Evolutionary conservation across 2,113 vertebrate species (phyloP).

Genomic region (Pheucticus melanocephalus): DNA sequence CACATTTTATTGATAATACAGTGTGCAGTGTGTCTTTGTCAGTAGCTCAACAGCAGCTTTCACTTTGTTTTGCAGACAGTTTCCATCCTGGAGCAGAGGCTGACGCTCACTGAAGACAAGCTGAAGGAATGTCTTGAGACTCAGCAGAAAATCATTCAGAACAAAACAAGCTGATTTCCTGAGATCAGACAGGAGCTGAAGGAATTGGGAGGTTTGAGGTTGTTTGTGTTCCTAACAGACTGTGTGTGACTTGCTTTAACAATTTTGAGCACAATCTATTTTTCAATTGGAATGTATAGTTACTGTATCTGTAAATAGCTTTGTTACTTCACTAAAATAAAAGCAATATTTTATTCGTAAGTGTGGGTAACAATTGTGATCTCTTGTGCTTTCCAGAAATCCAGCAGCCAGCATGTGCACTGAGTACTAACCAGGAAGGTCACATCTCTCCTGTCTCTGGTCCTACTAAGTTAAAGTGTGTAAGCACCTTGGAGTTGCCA

Average conservation of each 20-base stretch:
- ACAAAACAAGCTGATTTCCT: constrained; percentile 56
- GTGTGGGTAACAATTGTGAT: neutral
- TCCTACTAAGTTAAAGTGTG: neutral
- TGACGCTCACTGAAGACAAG: constrained; percentile 93
- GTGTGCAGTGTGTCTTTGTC: neutral
- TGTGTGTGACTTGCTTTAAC: constrained; percentile 15
- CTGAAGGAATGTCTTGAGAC: constrained; percentile 92
- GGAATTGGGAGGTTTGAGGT: neutral
- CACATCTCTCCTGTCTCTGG: neutral
- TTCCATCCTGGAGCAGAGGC: constrained; percentile 86
- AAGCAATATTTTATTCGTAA: constrained; percentile 48
- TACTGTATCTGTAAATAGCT: constrained; percentile 53
- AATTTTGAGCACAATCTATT: constrained; percentile 18
- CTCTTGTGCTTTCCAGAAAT: neutral
- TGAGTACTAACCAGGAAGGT: neutral
- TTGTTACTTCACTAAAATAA: constrained; percentile 62
- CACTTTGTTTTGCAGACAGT: constrained; percentile 74
- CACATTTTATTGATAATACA: neutral
- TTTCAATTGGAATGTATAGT: constrained; percentile 44
- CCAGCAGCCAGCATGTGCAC: neutral
- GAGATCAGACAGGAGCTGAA: constrained; percentile 9
- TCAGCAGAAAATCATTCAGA: constrained; percentile 84
- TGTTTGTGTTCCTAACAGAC: constrained; percentile 25
- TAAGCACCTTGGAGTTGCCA: neutral
- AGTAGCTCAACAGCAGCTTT: neutral